Percentiles rank a stretch among this genome's conserved stretches.
Conservation (phyloP, 2,888 invertebrate species). For the Brachyptera risi region DNA sequence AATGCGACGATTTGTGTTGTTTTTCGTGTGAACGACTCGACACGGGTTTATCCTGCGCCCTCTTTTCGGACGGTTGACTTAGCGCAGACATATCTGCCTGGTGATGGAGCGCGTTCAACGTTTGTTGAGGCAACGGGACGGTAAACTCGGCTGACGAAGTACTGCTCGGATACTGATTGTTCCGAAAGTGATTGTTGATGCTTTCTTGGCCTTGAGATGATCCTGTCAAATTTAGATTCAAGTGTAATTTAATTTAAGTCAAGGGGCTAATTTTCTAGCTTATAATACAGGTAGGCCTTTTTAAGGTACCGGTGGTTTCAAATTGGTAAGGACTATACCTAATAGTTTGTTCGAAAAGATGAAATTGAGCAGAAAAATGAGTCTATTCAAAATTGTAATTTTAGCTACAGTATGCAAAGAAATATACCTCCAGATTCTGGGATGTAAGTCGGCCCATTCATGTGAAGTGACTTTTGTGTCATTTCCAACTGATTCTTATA, state of each 20-base stretch:
- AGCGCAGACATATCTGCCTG: conserved; percentile 29
- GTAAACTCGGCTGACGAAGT: conserved; percentile 20
- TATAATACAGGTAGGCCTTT: too few relatives aligned
- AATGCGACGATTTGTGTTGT: conserved; percentile 11
- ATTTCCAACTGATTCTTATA: conserved; percentile 77
- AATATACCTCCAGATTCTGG: conserved; percentile 40
- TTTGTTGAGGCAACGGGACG: conserved; percentile 25
- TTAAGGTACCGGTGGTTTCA: too few relatives aligned
- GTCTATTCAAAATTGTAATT: too few relatives aligned
- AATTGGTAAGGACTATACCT: too few relatives aligned
- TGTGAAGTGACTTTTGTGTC: conserved; percentile 45
- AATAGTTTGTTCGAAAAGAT: too few relatives aligned
- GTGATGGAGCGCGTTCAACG: conserved; percentile 22
- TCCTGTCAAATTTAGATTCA: too few relatives aligned
- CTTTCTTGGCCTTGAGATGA: conserved; percentile 22
- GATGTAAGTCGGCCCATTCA: conserved; percentile 42
- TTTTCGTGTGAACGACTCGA: neutral
- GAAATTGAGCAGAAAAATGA: too few relatives aligned
- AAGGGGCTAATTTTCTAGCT: too few relatives aligned
- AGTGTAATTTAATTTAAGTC: too few relatives aligned
- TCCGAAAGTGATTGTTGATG: conserved; percentile 24
- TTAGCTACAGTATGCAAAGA: too few relatives aligned
- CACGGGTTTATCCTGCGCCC: neutral
- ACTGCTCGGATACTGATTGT: conserved; percentile 17
- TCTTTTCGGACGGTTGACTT: conserved; percentile 25